A percentile compares a stretch with the other conserved stretches of the same genome.
These are phyloP conservation scores for Hippolais icterina DNA, from an alignment of 2,113 vertebrate species.

Conservation along the genomic window DNA sequence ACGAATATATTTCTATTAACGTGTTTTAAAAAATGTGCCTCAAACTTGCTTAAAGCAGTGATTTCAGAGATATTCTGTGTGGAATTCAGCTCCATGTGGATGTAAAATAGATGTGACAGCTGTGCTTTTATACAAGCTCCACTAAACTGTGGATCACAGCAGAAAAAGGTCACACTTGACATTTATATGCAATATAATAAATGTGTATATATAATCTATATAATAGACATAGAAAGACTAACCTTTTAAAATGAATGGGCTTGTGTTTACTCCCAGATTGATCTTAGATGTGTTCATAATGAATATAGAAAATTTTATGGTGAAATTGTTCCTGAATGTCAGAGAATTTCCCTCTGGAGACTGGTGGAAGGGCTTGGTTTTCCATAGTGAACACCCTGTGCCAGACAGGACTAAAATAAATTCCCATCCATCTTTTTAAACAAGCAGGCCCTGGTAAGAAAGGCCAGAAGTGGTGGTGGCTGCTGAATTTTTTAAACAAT, in stretches of 20 bases:
- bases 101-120: background rate
- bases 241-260: background rate
- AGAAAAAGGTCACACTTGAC: background rate
- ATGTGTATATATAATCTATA: background rate
- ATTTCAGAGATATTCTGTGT: background rate
- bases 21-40: background rate
- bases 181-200: background rate
- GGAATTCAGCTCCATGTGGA: background rate
- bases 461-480: background rate
- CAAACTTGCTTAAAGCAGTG: background rate
- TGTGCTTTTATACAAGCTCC: background rate
- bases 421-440: background rate
- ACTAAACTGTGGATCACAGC: background rate
- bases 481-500: background rate
- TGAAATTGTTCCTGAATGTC: background rate
- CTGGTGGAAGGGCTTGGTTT: background rate
- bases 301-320: background rate
- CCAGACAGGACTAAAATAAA: background rate
- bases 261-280: background rate
- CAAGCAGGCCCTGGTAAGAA: background rate
- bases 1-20: rapidly evolving
- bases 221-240: background rate
- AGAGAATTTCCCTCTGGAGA: background rate
- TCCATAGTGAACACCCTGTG: background rate
- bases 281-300: background rate